Evolutionary conservation across 2,888 invertebrate genomes (phyloP), one percentile per base, ranked within the genome.

Genomic region (Eristalis pertinax): DNA sequence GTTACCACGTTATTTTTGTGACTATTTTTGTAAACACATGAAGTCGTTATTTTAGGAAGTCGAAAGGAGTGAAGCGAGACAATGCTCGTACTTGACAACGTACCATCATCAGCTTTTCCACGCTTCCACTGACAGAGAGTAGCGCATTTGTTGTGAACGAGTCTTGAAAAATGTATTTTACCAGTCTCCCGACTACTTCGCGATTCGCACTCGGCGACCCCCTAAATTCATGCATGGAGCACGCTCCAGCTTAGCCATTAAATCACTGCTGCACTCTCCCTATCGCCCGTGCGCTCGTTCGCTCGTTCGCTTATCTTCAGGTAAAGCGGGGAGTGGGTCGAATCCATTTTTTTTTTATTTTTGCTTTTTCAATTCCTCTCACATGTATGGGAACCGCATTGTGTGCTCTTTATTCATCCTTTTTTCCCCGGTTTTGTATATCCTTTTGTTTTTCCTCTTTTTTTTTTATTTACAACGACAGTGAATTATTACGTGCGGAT

Each of bases 401-500:
- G 85, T 85, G 76, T 50, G 50, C 50, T 8, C 50, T 50, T 50
- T 50, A 50, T 50, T 50, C 50, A 50, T 50, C 50, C 50, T 19
- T 50, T 50, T 69, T 68, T 69, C 58, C 29, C 58, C 43, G 63
- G 67, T 65, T 19, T 22, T 15, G 68, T 68, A 26, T 24, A 26
- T 68, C 19, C 32, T 38, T 65, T 75, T 58, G 56, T 38, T 38
- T 65, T 56, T 63, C 64, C 70, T 68, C 26, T 77, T 56, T 63
- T 74, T 41, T 69, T 69, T 72, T 85, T 82, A 82, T 86, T 86
- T 82, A 82, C 72, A 84, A 70, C 24, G 84, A 79, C 75, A 68
- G 87, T 87, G 87, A 87, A 87, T 87, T 87, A 87, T 87, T 84
- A 84, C 87, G 87, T 84, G 84, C 79, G 84, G 87, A 87, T 69